Base-by-base conservation (phyloP, 1,140 invertebrate genomes). In the Caenorhabditis latens region DNA sequence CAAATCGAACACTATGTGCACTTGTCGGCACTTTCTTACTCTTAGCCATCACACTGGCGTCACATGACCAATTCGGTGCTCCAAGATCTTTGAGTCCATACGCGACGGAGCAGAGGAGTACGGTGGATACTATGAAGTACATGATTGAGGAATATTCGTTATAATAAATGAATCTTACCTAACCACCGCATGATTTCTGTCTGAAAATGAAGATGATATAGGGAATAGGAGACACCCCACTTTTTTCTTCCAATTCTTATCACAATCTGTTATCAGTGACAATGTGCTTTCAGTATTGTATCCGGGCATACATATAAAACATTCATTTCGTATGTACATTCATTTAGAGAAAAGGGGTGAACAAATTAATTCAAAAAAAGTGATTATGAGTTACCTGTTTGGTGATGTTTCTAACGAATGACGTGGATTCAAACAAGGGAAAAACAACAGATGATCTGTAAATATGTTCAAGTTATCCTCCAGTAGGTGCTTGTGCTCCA, bases 1-100 rank as follows among this genome's bases (percentile, higher is more conserved):
- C 95, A 1, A 95, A 95, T 65, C 95, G 93, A 9, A 96, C 93
- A 86, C 92, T 91, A 89, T 95, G 94, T 58, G 94, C 95, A 87
- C 90, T 94, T 75, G 58, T 93, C 43, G 94, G 95, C 16, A 86
- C 53, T 14, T 19, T 84, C 21, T 87, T 84, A 67, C 87, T 89
- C 9, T 85, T 58, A 8, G 48, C 63, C 84, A 87, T 89, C 6
- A 89, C 24, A 50, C 42, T 48, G 6, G 75, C 16, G 57, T 55
- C 84, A 55, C 89, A 89, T n/a, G 21, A 55, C 83, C 86, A 89
- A 48, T 87, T 87, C 16, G 79, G 71, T 9, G 58, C 88, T 43
- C 89, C 89, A 24, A 89, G 57, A 87, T 89, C 89, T 24, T 53
- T 46, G 3, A 84, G 42, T 3, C 53, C 83, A 84, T 32, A 21